Evolutionary conservation across 2,797 vertebrate species (phyloP).

Genomic region (Varecia variegata): DNA sequence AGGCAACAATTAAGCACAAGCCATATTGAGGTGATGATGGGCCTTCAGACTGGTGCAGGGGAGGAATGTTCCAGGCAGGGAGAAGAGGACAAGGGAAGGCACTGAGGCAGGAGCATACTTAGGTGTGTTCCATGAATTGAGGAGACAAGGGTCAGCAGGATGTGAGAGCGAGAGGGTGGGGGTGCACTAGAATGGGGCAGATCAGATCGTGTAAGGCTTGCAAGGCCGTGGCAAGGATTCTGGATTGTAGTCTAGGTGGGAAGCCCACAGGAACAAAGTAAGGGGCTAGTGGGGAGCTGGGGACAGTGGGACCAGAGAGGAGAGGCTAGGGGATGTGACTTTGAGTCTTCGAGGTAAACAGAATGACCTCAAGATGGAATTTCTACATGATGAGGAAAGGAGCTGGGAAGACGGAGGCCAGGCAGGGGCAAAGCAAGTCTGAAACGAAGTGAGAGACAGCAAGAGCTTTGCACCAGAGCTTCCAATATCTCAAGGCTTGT

Average conservation of each 20-base stretch:
- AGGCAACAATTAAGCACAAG: not conserved
- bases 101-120: no score
- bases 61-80: no score
- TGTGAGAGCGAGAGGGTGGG: no score
- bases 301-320: not conserved
- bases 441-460: fast-evolving
- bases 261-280: not conserved
- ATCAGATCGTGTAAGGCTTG: no score
- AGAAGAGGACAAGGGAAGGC: not conserved
- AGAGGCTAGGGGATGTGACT: not conserved
- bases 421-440: not conserved
- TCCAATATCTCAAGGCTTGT: no score
- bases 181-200: fast-evolving
- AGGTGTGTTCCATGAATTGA: fast-evolving
- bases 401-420: not conserved
- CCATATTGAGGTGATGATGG: fast-evolving
- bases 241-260: not conserved
- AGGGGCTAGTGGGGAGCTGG: not conserved
- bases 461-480: no score
- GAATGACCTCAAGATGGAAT: not conserved
- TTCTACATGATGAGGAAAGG: not conserved
- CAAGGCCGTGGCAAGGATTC: not conserved
- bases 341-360: no score
- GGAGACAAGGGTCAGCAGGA: no score
- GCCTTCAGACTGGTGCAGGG: not conserved